A percentile compares a stretch with the other conserved stretches of the same genome.
These are phyloP conservation scores for Trachymyrmex cornetzi DNA, from an alignment of 1,140 invertebrate species.

Conservation along the genomic window DNA sequence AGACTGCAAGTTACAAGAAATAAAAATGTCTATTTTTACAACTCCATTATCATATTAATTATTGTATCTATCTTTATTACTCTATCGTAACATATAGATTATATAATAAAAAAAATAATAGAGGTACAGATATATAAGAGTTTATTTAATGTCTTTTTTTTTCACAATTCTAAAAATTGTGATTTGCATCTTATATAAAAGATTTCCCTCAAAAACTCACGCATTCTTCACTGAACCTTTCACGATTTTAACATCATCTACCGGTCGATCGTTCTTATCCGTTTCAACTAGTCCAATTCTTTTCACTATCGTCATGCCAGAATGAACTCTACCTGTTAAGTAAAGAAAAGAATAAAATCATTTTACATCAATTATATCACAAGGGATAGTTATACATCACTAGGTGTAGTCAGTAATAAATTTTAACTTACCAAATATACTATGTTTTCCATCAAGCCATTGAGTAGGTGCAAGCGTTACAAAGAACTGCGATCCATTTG, in stretches of 20 bases:
- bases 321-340: conserved; percentile 89
- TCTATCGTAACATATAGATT: background rate
- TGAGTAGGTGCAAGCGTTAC: conserved; percentile 98
- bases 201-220: conserved; percentile 46
- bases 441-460: conserved; percentile 99
- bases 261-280: conserved; percentile 95
- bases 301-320: conserved; percentile 96
- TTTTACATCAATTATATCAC: conserved; percentile 1
- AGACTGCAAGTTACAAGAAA: conserved; percentile 3
- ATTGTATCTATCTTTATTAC: background rate
- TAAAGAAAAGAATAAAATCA: background rate
- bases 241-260: conserved; percentile 96
- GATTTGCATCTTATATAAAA: background rate
- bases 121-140: background rate
- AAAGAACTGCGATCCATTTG: conserved; percentile 99
- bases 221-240: conserved; percentile 88
- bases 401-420: background rate
- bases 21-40: background rate
- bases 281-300: conserved; percentile 97
- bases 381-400: background rate
- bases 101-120: background rate
- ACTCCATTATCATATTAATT: background rate
- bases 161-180: background rate
- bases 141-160: conserved; percentile 15
- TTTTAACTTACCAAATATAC: conserved; percentile 93